These are phyloP conservation scores for Montipora efflorescens DNA, from an alignment of 64 coral and sea anemone genomes.

Conservation along the genomic window DNA sequence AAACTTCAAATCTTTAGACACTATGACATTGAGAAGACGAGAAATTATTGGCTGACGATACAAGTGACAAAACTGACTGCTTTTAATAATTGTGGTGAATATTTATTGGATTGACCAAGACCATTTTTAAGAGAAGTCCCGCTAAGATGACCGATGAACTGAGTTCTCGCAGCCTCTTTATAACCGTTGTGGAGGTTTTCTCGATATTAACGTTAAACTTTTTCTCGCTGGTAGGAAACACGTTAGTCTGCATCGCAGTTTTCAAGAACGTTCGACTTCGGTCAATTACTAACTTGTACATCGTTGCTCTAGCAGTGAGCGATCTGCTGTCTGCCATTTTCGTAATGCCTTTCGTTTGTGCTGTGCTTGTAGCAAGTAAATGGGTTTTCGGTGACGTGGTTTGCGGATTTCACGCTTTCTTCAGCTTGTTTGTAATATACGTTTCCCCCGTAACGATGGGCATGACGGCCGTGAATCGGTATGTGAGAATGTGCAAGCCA, in stretches of 20 bases:
- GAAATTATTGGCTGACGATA: too few relatives aligned
- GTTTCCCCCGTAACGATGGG: not conserved
- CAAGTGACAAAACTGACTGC: too few relatives aligned
- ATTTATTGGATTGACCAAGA: too few relatives aligned
- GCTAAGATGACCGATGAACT: not conserved
- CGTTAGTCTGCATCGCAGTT: not conserved
- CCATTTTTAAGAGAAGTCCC: not conserved
- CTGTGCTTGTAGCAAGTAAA: not conserved
- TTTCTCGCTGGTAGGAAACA: not conserved
- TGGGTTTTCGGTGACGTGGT: not conserved
- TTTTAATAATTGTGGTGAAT: too few relatives aligned
- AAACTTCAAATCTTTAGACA: too few relatives aligned
- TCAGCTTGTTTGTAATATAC: not conserved
- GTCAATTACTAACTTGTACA: not conserved
- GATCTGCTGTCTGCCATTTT: not conserved
- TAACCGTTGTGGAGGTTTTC: not conserved
- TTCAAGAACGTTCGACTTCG: constrained; percentile 16
- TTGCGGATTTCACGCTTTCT: not conserved
- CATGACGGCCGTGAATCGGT: not conserved
- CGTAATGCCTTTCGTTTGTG: not conserved
- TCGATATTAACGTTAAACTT: not conserved
- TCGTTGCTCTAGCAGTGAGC: constrained; percentile 16
- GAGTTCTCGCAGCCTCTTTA: not conserved
- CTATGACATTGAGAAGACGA: too few relatives aligned
- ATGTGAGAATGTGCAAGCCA: not conserved